A percentile compares a stretch with the other conserved stretches of the same genome.
phyloP scores from a whole-genome alignment of 2,888 invertebrate genomes.

The Microplitis manilae region DNA sequence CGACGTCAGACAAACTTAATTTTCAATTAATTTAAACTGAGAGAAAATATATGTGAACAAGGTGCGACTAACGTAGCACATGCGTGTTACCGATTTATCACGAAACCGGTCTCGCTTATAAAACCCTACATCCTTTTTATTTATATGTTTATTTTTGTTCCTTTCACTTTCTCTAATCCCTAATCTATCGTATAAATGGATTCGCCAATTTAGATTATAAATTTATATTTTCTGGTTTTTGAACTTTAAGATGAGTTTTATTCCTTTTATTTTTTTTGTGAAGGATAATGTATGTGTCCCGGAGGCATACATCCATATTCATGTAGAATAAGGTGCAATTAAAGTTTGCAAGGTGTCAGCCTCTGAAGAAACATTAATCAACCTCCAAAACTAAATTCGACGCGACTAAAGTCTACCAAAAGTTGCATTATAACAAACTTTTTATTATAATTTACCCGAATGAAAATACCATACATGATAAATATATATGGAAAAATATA shows the following conservation, averaged over 20 bases:
- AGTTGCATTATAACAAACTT: slow-evolving; percentile 61
- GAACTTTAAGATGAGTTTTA: background rate
- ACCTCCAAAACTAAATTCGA: slow-evolving; percentile 68
- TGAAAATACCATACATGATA: too few species aligned
- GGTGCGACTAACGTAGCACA: slow-evolving; percentile 57
- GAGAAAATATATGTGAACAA: slow-evolving; percentile 59
- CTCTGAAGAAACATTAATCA: slow-evolving; percentile 69
- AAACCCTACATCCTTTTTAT: background rate
- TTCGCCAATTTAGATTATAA: background rate
- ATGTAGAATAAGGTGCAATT: slow-evolving; percentile 71
- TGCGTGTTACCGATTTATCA: slow-evolving; percentile 61
- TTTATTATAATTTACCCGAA: background rate
- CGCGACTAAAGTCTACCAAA: slow-evolving; percentile 62
- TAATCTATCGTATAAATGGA: slow-evolving; percentile 27
- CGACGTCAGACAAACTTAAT: slow-evolving; percentile 54
- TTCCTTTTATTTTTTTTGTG: slow-evolving; percentile 13
- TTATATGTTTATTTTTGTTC: slow-evolving; percentile 29
- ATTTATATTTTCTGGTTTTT: too few species aligned
- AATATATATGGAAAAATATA: too few species aligned
- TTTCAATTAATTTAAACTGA: slow-evolving; percentile 62
- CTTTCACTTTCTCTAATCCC: slow-evolving; percentile 45
- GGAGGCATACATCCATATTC: slow-evolving; percentile 71
- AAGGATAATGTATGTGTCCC: slow-evolving; percentile 50
- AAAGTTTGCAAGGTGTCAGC: slow-evolving; percentile 71
- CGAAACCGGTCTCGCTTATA: slow-evolving; percentile 44